Percentiles rank a stretch among this genome's conserved stretches.
These are phyloP conservation scores for Trachymyrmex septentrionalis DNA, from an alignment of 1,140 invertebrate species.

Conservation along the genomic window DNA sequence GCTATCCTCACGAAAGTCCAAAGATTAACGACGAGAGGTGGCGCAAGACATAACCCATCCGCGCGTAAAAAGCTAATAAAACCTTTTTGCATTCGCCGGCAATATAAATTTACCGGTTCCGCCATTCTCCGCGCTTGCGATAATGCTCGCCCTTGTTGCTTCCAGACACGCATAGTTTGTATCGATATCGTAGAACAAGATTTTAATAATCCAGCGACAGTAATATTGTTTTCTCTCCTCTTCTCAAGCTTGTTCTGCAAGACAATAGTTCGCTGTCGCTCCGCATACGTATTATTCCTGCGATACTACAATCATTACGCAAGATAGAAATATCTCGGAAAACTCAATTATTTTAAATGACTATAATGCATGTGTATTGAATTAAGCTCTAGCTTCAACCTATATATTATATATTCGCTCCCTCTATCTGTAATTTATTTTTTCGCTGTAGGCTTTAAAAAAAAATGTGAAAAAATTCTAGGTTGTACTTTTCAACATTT, in stretches of 20 bases:
- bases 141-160: slow-evolving; percentile 74
- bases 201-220: slow-evolving; percentile 64
- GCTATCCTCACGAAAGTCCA: slow-evolving; percentile 80
- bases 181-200: slow-evolving; percentile 36
- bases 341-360: slow-evolving; percentile 22
- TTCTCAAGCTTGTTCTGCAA: neutral
- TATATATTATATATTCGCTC: too few species aligned
- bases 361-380: neutral
- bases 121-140: slow-evolving; percentile 67
- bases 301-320: neutral
- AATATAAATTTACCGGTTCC: slow-evolving; percentile 77
- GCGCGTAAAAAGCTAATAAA: slow-evolving; percentile 80
- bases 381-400: too few species aligned
- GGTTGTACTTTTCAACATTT: too few species aligned
- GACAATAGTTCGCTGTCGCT: neutral
- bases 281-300: neutral
- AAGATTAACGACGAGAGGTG: slow-evolving; percentile 82
- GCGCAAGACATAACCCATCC: slow-evolving; percentile 81
- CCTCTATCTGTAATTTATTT: too few species aligned
- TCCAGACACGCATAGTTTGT: slow-evolving; percentile 65
- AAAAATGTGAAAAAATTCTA: too few species aligned
- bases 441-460: too few species aligned
- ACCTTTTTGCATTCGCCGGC: slow-evolving; percentile 77
- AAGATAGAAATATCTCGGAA: neutral
- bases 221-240: slow-evolving; percentile 1